A percentile compares a stretch with the other conserved stretches of the same genome.
These are phyloP conservation scores for Danaus plexippus DNA, from an alignment of 1,140 invertebrate species.

Conservation along the genomic window DNA sequence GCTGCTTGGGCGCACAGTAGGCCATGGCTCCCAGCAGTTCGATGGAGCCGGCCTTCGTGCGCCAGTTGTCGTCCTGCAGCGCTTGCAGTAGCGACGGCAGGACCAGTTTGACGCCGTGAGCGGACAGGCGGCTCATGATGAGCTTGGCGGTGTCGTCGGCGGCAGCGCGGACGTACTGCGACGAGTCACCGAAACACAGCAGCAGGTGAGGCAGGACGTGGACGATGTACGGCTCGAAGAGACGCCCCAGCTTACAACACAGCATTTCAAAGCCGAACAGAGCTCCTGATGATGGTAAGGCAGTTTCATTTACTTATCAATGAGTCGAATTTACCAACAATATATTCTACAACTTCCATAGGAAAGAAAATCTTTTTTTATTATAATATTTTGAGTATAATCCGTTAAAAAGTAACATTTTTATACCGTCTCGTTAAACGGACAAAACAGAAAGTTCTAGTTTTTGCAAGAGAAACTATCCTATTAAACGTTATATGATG, in stretches of 20 bases:
- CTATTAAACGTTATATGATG: neutral
- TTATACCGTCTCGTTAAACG: no score
- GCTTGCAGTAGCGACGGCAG: constrained; percentile 92
- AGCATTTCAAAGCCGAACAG: constrained; percentile 98
- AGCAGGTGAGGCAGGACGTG: constrained; percentile 96
- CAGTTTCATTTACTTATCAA: no score
- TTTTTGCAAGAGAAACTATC: no score
- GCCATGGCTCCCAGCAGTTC: constrained; percentile 98
- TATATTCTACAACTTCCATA: no score
- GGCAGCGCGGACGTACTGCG: constrained; percentile 91
- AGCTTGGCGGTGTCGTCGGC: constrained; percentile 96
- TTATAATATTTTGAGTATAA: no score
- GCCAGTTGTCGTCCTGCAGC: constrained; percentile 97
- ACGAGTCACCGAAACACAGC: constrained; percentile 95
- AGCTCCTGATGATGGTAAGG: constrained; percentile 75
- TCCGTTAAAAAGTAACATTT: no score
- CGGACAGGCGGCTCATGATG: constrained; percentile 96
- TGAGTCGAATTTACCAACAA: no score
- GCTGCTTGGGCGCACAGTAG: constrained; percentile 97
- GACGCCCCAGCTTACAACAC: constrained; percentile 92
- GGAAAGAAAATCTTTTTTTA: no score
- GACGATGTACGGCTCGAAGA: constrained; percentile 99
- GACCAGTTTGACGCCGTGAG: constrained; percentile 97
- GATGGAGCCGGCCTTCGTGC: constrained; percentile 97
- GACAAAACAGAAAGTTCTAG: no score